Base-by-base conservation (phyloP, 2,797 vertebrate genomes). In the Kryptolebias ocellatus region DNA sequence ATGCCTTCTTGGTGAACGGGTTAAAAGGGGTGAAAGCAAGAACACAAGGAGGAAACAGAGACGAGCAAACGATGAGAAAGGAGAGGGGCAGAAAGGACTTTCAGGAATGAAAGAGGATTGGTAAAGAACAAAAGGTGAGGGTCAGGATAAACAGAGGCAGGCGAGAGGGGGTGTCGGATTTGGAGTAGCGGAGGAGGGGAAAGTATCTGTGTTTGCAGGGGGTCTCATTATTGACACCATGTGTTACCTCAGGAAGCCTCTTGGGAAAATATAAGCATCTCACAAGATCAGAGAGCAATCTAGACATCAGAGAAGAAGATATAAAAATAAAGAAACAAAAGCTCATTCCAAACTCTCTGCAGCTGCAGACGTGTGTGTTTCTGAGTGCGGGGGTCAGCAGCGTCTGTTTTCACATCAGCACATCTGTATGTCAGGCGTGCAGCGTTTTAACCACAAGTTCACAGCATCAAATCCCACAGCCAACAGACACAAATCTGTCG, bases 201-300 rank as follows among this genome's bases (percentile, higher is more conserved):
- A 62, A 54, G 61, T 58, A 44, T 59, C n/a, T 65, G 65, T 2
- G 72, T 42, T 70, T 70, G 69, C 45, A 69, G 37, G 74, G 76
- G 83, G 70, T 69, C 51, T 84, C 77, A 85, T 90, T 89, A 91
- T 91, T 91, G 90, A 87, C 87, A 90, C 85, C 90, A 91, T 92
- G 87, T 92, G 90, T 90, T 87, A 84, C 84, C 85, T 84, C 87
- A 91, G 90, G 89, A 92, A 90, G 87, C 79, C 83, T 76, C 79
- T 57, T 77, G 76, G 79, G 80, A 90, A 84, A 83, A 88, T 87
- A 85, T 62, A 87, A 80, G 84, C 80, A 86, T 67, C 80, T 60
- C 60, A 61, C 81, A 79, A 90, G 87, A 87, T 88, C 86, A 89
- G 82, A 87, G 78, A 76, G 73, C 47, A 9, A 59, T 71, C 58